phyloP scores from a whole-genome alignment of 2,113 vertebrate genomes.

The Fregata magnificens region DNA sequence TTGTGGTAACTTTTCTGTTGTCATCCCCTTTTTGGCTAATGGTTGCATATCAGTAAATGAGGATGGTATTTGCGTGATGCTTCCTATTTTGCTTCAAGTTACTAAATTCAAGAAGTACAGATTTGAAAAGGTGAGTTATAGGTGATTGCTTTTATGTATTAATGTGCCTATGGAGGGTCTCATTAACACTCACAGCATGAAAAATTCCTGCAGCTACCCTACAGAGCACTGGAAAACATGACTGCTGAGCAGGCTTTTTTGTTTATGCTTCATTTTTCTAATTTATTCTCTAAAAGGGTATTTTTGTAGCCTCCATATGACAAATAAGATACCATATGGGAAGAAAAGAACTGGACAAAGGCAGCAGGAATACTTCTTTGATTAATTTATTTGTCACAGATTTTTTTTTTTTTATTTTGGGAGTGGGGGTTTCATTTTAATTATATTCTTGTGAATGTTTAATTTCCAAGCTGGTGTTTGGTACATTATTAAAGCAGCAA shows the following conservation, averaged over 20 bases:
- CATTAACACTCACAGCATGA: slow-evolving; percentile 71
- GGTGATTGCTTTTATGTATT: slow-evolving; percentile 67
- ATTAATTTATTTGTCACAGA: slow-evolving; percentile 18
- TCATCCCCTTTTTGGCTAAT: not conserved
- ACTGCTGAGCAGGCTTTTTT: slow-evolving; percentile 60
- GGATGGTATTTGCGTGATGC: not conserved
- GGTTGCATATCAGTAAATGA: not conserved
- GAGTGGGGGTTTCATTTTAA: not conserved
- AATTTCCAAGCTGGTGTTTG: slow-evolving; percentile 16
- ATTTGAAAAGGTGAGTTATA: slow-evolving; percentile 56
- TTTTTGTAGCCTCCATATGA: slow-evolving; percentile 44
- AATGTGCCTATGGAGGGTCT: slow-evolving; percentile 53
- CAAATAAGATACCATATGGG: slow-evolving; percentile 62
- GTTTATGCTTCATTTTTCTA: slow-evolving; percentile 65
- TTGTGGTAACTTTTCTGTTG: not conserved
- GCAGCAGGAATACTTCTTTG: slow-evolving; percentile 16
- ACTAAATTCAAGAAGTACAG: slow-evolving; percentile 4
- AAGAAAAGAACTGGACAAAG: slow-evolving; percentile 42
- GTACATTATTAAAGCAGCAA: not conserved
- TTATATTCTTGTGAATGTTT: slow-evolving; percentile 39
- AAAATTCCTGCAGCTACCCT: slow-evolving; percentile 51
- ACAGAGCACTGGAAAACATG: slow-evolving; percentile 45
- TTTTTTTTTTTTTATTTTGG: slow-evolving; percentile 12
- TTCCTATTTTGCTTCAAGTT: slow-evolving; percentile 39
- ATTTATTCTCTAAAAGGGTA: slow-evolving; percentile 50